A percentile compares a stretch with the other conserved stretches of the same genome.
phyloP scores from a whole-genome alignment of 2,113 vertebrate species.

The Nicator chloris region DNA sequence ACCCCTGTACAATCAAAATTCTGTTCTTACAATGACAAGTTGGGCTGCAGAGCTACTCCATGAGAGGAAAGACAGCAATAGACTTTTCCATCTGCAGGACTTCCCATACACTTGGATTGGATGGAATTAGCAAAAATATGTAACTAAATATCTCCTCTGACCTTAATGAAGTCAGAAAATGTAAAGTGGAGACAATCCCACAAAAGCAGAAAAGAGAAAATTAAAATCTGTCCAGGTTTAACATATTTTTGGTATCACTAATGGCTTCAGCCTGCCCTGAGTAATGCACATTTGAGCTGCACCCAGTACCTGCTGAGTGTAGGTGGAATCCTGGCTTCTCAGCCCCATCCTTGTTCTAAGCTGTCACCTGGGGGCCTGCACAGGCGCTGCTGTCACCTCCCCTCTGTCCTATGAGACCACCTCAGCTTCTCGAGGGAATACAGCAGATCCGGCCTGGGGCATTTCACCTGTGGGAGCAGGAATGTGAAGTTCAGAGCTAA shows the following conservation, averaged over 20 bases:
- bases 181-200: background rate
- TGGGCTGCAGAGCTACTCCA: background rate
- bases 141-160: background rate
- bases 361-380: background rate
- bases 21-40: background rate
- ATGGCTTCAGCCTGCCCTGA: background rate
- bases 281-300: background rate
- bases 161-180: background rate
- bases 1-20: background rate
- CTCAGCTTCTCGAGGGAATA: background rate
- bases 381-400: background rate
- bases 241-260: background rate
- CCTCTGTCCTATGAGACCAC: background rate
- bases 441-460: background rate
- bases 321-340: background rate
- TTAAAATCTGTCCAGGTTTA: background rate
- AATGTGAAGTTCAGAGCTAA: background rate
- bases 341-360: background rate
- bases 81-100: background rate
- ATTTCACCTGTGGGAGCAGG: background rate
- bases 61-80: background rate
- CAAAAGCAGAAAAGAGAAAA: background rate
- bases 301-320: background rate
- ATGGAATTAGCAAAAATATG: background rate
- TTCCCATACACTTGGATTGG: background rate